phyloP scores from a whole-genome alignment of 2,888 invertebrate species.

The Leucophora obtusa region DNA sequence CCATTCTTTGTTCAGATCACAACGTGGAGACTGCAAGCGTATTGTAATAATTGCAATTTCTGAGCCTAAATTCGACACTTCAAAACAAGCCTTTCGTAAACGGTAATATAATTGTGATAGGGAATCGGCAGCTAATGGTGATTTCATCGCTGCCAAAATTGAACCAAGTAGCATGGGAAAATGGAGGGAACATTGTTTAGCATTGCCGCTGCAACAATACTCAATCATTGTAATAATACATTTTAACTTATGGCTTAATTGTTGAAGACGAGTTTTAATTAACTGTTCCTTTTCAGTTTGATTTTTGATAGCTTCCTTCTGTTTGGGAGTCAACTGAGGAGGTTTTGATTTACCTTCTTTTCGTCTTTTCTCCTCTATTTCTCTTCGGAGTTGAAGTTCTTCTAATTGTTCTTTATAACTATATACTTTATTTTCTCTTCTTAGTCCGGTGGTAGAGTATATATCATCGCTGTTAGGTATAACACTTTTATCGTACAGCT shows the following conservation, averaged over 20 bases:
- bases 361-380: conserved; percentile 92
- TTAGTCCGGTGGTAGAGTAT: conserved; percentile 82
- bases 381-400: conserved; percentile 93
- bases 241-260: conserved; percentile 79
- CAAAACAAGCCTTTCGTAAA: conserved; percentile 82
- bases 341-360: conserved; percentile 88
- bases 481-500: conserved; percentile 93
- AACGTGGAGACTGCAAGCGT: conserved; percentile 87
- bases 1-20: conserved; percentile 89
- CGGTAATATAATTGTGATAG: conserved; percentile 82
- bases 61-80: conserved; percentile 80
- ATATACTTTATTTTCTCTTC: conserved; percentile 97
- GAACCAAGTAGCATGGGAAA: conserved; percentile 73
- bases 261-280: conserved; percentile 84
- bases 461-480: conserved; percentile 80
- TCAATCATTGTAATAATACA: conserved; percentile 74
- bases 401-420: conserved; percentile 98
- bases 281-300: conserved; percentile 91
- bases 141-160: conserved; percentile 81
- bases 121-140: conserved; percentile 87
- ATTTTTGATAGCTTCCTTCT: conserved; percentile 92
- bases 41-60: conserved; percentile 86
- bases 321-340: conserved; percentile 89
- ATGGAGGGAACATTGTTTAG: conserved; percentile 73
- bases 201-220: conserved; percentile 74